These are phyloP conservation scores for Cheilosia grossa DNA, from an alignment of 2,888 invertebrate genomes.

Conservation along the genomic window DNA sequence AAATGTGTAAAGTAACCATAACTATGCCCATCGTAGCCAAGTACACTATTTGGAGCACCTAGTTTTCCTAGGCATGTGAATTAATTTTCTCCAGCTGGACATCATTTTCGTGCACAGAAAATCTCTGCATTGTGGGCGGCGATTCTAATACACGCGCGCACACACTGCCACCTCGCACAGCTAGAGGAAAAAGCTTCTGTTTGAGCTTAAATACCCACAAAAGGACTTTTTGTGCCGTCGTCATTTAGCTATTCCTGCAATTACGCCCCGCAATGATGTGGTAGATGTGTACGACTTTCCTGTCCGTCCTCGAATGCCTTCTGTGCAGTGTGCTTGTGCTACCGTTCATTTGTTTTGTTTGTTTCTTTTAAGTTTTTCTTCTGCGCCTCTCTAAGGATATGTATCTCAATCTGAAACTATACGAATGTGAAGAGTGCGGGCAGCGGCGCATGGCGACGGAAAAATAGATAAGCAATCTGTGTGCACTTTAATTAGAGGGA, in stretches of 20 bases:
- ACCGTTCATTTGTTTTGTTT: constrained; percentile 47
- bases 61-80: constrained; percentile 55
- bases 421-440: neutral
- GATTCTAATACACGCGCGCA: constrained; percentile 4
- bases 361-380: constrained; percentile 42
- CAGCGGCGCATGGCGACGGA: neutral
- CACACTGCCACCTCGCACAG: neutral
- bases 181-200: constrained; percentile 32
- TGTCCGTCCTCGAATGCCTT: constrained; percentile 7
- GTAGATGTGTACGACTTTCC: neutral
- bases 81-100: constrained; percentile 48
- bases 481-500: constrained; percentile 73
- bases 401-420: neutral
- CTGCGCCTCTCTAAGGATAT: constrained; percentile 30
- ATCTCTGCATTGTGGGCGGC: constrained; percentile 51
- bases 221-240: constrained; percentile 54
- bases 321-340: constrained; percentile 3
- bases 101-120: constrained; percentile 49
- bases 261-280: constrained; percentile 23
- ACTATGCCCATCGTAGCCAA: constrained; percentile 36
- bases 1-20: constrained; percentile 55
- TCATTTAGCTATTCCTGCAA: constrained; percentile 65
- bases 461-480: constrained; percentile 71
- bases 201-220: constrained; percentile 65
- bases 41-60: constrained; percentile 63